These are phyloP conservation scores for Tenthredo amoena DNA, from an alignment of 2,888 invertebrate genomes.

Conservation along the genomic window DNA sequence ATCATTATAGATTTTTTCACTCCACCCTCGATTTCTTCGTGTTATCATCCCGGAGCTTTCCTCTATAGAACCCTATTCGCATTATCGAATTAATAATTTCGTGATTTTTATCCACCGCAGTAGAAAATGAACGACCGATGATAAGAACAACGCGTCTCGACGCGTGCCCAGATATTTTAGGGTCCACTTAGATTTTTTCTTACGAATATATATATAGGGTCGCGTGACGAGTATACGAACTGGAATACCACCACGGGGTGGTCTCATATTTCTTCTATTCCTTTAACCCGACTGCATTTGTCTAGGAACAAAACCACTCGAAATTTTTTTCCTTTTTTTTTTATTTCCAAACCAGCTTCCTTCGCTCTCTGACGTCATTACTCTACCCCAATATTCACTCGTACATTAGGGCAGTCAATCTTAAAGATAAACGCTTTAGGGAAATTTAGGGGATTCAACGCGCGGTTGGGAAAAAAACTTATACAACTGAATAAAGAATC, in stretches of 20 bases:
- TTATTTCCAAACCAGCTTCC: not conserved
- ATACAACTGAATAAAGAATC: not conserved
- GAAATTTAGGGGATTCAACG: too few species aligned
- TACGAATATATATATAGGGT: not conserved
- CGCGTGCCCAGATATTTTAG: constrained; percentile 10
- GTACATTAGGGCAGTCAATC: not conserved
- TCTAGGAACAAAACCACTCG: constrained; percentile 36
- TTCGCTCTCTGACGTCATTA: not conserved
- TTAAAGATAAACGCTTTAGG: not conserved
- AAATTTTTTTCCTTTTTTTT: not conserved
- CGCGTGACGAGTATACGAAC: constrained; percentile 8
- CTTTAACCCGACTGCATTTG: constrained; percentile 11
- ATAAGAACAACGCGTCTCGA: not conserved
- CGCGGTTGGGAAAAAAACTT: not conserved
- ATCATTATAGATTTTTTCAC: not conserved
- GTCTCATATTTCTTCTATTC: constrained; percentile 32
- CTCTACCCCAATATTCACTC: constrained; percentile 19
- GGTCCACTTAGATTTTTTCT: not conserved
- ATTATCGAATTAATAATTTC: not conserved
- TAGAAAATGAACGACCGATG: not conserved
- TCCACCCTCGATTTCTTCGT: not conserved
- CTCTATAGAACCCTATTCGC: not conserved
- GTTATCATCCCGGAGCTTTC: not conserved
- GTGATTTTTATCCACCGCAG: not conserved
- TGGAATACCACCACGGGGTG: constrained; percentile 30